Base-by-base conservation (phyloP, 2,113 vertebrate genomes). In the Piprites chloris region DNA sequence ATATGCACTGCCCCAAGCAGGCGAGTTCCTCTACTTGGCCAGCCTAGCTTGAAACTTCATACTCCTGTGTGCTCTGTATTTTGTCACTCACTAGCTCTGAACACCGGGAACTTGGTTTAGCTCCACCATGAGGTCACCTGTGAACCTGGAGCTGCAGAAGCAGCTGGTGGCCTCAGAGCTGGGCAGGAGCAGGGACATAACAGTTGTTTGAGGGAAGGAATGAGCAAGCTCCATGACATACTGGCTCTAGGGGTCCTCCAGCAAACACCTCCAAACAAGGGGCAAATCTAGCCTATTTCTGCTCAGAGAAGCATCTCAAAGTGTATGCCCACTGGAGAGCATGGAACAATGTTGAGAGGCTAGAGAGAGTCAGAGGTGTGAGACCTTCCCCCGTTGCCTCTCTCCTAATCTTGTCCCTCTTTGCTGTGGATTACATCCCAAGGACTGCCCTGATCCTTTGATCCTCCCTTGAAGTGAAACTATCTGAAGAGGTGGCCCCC, bases 261-360 rank as follows among this genome's bases (percentile, higher is more conserved):
- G 63, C 6, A 74, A 89, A 49, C 11, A 46, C 5, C 18, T 75
- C 24, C 56, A 56, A 74, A 33, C 23, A 65, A 0, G 0, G 37
- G 24, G n/a, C 5, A 65, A 53, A 49, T 33, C 33, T 78, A 20
- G 3, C 11, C 13, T 62, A 17, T 19, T 83, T 52, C 46, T 86
- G 27, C n/a, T 41, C 4, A 2, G 65, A 49, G 15, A n/a, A 82
- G 23, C 3, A 21, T 24, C 15, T 75, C 49, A 55, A 41, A 47
- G 12, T 0, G 1, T 18, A 16, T 26, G 6, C 44, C 15, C 27
- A 3, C 8, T 61, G 77, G 47, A 75, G 13, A 68, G 15, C 2
- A 3, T 14, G 22, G 41, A 73, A 18, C 0, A 3, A n/a, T 1
- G 15, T 6, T 2, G 4, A 79, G 46, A 69, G 13, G 42, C 26